Evolutionary conservation across 2,113 vertebrate genomes (phyloP), one percentile per base, ranked within the genome.

Genomic region (Syngnathus typhle): DNA sequence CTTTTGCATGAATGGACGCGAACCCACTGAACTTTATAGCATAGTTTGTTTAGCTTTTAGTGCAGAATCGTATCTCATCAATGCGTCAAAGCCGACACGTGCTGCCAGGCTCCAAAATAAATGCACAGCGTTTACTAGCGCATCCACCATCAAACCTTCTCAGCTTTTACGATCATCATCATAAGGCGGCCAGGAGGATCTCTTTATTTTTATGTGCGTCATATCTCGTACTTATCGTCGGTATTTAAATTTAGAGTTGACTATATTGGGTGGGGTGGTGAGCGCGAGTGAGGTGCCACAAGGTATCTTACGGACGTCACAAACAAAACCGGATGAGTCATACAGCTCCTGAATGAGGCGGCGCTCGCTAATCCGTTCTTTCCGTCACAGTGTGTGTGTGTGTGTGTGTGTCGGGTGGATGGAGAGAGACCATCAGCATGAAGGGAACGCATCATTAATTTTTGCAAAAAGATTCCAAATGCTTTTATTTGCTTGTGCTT

Each of bases 261-360:
- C 0, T 32, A 67, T 36, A 58, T 36, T 36, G 13, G 7, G n/a
- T 32, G 18, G 27, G 36, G 27, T 36, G 27, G 27, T 0, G 27
- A n/a, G 67, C 64, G 69, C 5, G 68, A 64, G 58, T 73, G 27
- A 61, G 2, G 46, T 19, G 65, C 67, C 72, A 60, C 13, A 8
- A 44, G 21, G 32, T 55, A 67, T 60, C 68, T 71, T 76, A 81
- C 76, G 81, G 78, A 80, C 76, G 78, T 77, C 82, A 74, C 78
- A 82, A 85, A 82, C 82, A 88, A 72, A 80, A 80, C 79, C 84
- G 85, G 80, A 90, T 88, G 88, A 88, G 82, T 89, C 88, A 89
- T 87, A 71, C 81, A 74, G 71, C 71, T 77, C 78, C 77, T 86
- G 87, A 88, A 87, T 84, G 81, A 88, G 79, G 82, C 82, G 76